phyloP scores from a whole-genome alignment of 2,888 invertebrate genomes.

The Anarsia innoxiella region DNA sequence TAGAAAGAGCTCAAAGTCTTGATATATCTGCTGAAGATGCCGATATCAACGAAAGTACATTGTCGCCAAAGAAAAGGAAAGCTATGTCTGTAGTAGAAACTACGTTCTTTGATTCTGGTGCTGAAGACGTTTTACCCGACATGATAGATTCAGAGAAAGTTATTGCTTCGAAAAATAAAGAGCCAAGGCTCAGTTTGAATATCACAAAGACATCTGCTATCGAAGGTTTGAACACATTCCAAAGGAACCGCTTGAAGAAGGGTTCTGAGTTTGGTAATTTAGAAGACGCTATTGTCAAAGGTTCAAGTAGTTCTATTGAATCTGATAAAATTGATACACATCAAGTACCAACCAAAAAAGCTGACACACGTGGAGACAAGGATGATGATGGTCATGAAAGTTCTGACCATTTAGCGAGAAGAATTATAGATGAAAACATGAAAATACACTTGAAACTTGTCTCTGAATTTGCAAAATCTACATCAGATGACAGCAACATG shows the following conservation, averaged over 20 bases:
- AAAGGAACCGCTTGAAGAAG: slow-evolving; percentile 81
- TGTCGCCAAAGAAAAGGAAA: slow-evolving; percentile 79
- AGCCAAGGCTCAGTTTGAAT: slow-evolving; percentile 72
- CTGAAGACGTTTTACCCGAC: slow-evolving; percentile 59
- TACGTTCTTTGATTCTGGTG: slow-evolving; percentile 58
- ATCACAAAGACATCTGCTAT: slow-evolving; percentile 71
- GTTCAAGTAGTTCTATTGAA: slow-evolving; percentile 62
- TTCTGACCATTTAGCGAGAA: slow-evolving; percentile 60
- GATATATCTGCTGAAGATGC: slow-evolving; percentile 79
- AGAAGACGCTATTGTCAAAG: slow-evolving; percentile 82
- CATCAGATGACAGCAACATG: slow-evolving; percentile 62
- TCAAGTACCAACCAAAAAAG: slow-evolving; percentile 31
- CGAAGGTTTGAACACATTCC: slow-evolving; percentile 80
- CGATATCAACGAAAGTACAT: slow-evolving; percentile 57
- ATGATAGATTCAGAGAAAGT: slow-evolving; percentile 58
- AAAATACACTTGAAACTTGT: slow-evolving; percentile 67
- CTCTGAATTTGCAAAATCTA: slow-evolving; percentile 66
- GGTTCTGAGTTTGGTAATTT: slow-evolving; percentile 85
- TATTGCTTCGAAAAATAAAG: slow-evolving; percentile 64
- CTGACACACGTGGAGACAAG: slow-evolving; percentile 36
- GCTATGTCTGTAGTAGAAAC: slow-evolving; percentile 74
- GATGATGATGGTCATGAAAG: slow-evolving; percentile 53
- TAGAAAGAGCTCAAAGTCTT: slow-evolving; percentile 87
- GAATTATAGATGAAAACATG: slow-evolving; percentile 68
- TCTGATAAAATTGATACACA: slow-evolving; percentile 51